Evolutionary conservation across 2,888 invertebrate species (phyloP).

Genomic region (Drosophila seclusa): DNA sequence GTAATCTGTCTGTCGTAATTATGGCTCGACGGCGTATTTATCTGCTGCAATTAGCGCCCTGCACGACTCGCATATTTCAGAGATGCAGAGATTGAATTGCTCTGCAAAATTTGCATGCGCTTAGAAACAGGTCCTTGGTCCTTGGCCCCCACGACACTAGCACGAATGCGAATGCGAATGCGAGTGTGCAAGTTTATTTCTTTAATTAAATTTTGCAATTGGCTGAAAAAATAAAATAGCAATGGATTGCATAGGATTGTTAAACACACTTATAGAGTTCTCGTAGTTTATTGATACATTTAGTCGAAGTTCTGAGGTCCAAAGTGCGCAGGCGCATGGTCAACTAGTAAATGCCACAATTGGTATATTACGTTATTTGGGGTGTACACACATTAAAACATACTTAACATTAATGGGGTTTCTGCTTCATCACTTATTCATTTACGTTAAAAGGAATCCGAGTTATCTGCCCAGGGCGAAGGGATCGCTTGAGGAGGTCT

Average conservation of each 20-base stretch:
- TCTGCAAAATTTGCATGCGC: constrained; percentile 62
- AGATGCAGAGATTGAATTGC: constrained; percentile 70
- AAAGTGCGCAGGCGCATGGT: background rate
- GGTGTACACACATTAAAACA: too few species aligned
- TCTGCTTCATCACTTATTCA: background rate
- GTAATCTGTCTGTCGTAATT: constrained; percentile 82
- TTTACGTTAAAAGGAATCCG: background rate
- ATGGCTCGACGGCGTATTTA: constrained; percentile 78
- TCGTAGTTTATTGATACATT: constrained; percentile 8
- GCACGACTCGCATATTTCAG: constrained; percentile 74
- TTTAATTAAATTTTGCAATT: constrained; percentile 53
- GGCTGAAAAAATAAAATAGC: background rate
- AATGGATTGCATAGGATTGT: background rate
- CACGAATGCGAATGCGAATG: background rate
- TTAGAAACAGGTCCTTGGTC: constrained; percentile 27
- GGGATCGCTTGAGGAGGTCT: constrained; percentile 69
- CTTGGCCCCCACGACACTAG: constrained; percentile 14
- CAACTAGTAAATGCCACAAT: background rate
- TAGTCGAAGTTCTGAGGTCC: background rate
- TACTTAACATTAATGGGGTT: background rate
- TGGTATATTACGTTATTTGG: background rate
- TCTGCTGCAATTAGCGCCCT: constrained; percentile 79
- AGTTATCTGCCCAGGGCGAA: constrained; percentile 73
- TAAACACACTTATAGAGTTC: constrained; percentile 6
- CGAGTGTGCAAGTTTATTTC: constrained; percentile 39